Percentiles rank a stretch among this genome's conserved stretches.
Conservation (phyloP, 2,888 invertebrate genomes). For the Opisthograptis luteolata region DNA sequence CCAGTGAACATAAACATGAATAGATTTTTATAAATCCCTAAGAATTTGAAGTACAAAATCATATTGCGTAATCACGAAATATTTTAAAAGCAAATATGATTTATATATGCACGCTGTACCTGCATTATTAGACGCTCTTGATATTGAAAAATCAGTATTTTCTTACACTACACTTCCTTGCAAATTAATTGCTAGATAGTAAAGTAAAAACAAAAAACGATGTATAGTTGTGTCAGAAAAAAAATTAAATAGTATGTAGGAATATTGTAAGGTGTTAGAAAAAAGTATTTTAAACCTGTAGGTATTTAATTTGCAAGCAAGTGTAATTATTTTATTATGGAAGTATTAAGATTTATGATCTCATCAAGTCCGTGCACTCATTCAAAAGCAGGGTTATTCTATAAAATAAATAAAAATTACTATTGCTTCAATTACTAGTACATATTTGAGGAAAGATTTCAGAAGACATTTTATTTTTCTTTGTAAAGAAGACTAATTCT, state of each 20-base stretch:
- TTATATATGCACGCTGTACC: not conserved
- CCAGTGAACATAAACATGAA: not conserved
- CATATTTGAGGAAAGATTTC: constrained; percentile 57
- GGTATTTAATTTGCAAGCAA: constrained; percentile 42
- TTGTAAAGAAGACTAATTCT: not conserved
- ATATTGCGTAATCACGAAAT: constrained; percentile 36
- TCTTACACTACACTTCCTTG: constrained; percentile 56
- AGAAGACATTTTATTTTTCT: constrained; percentile 29
- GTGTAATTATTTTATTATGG: constrained; percentile 30
- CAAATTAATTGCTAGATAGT: constrained; percentile 29
- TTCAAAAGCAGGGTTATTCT: constrained; percentile 71
- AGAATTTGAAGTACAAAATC: constrained; percentile 65
- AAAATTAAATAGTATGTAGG: not conserved
- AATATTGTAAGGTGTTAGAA: constrained; percentile 5
- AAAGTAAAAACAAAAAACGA: not conserved
- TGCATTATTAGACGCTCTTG: not conserved
- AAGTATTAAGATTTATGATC: constrained; percentile 47
- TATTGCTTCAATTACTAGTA: constrained; percentile 77
- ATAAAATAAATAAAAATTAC: constrained; percentile 47
- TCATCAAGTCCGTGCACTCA: constrained; percentile 61
- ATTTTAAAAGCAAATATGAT: not conserved
- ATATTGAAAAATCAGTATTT: constrained; percentile 43
- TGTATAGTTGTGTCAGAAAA: not conserved
- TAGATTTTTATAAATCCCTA: constrained; percentile 36
- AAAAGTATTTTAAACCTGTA: constrained; percentile 4